These are phyloP conservation scores for Antheraea yamamai DNA, from an alignment of 2,888 invertebrate species.

Conservation along the genomic window DNA sequence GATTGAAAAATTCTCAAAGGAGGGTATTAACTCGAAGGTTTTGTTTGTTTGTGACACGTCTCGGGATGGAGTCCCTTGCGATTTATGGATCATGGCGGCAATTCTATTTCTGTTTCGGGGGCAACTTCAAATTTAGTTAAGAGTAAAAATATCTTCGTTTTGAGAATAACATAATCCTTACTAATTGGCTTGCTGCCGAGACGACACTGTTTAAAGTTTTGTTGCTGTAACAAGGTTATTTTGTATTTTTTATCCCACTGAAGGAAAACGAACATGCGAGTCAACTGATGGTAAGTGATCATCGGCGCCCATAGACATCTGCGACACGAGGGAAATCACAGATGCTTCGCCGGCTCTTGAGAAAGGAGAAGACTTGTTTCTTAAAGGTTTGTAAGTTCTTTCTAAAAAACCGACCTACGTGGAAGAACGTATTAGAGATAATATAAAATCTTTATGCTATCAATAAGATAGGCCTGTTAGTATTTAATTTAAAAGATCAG, in stretches of 20 bases:
- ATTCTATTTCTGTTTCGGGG: constrained; percentile 17
- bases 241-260: neutral
- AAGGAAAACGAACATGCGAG: too few species aligned
- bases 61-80: constrained; percentile 38
- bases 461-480: too few species aligned
- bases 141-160: constrained; percentile 3
- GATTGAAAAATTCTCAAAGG: constrained; percentile 75
- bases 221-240: constrained; percentile 10
- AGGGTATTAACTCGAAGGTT: constrained; percentile 58
- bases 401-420: too few species aligned
- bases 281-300: too few species aligned
- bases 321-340: too few species aligned
- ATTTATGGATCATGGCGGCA: constrained; percentile 24
- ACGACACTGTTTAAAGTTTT: neutral
- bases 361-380: too few species aligned
- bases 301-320: too few species aligned
- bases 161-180: constrained; percentile 4
- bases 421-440: too few species aligned
- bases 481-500: too few species aligned
- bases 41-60: constrained; percentile 48
- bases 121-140: neutral
- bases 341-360: too few species aligned
- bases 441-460: too few species aligned
- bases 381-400: too few species aligned
- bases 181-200: constrained; percentile 6